These are phyloP conservation scores for Drosophila equinoxialis DNA, from an alignment of 1,140 invertebrate genomes.

Conservation along the genomic window DNA sequence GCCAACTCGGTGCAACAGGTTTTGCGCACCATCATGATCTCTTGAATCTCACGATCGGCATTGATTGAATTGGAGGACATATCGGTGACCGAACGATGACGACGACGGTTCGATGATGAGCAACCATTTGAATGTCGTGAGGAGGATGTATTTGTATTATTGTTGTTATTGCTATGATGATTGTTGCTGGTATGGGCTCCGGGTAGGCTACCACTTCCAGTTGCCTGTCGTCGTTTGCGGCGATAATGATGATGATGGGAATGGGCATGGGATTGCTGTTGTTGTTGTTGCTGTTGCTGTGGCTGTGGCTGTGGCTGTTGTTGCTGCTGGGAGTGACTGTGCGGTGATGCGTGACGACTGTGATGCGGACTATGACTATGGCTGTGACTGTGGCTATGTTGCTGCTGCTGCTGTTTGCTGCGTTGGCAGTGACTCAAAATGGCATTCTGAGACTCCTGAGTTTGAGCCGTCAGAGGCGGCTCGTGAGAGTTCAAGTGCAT, in stretches of 20 bases:
- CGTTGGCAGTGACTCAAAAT: slow-evolving; percentile 29
- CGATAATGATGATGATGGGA: slow-evolving; percentile 63
- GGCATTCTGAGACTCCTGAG: slow-evolving; percentile 7
- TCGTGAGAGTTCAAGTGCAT: slow-evolving; percentile 40
- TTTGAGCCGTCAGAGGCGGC: slow-evolving; percentile 22
- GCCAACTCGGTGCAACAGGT: slow-evolving; percentile 70
- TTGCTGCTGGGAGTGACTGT: slow-evolving; percentile 35
- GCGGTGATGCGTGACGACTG: slow-evolving; percentile 70
- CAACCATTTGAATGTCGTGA: not conserved
- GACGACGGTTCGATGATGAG: slow-evolving; percentile 39
- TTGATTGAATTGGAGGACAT: slow-evolving; percentile 66
- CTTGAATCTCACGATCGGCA: slow-evolving; percentile 74
- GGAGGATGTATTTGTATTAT: not conserved
- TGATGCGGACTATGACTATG: slow-evolving; percentile 74
- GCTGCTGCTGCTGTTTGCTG: slow-evolving; percentile 14
- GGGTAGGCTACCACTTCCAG: slow-evolving; percentile 65
- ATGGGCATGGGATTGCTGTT: slow-evolving; percentile 33
- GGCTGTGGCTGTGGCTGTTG: slow-evolving; percentile 1
- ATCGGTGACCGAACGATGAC: slow-evolving; percentile 77
- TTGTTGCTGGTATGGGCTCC: slow-evolving; percentile 49
- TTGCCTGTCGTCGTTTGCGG: slow-evolving; percentile 51
- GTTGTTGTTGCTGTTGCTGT: slow-evolving; percentile 6
- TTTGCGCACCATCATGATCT: slow-evolving; percentile 68
- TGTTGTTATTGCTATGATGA: slow-evolving; percentile 2
- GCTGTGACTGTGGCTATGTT: slow-evolving; percentile 40